A percentile compares a stretch with the other conserved stretches of the same genome.
Evolutionary conservation across 2,888 invertebrate species (phyloP).

Genomic region (Heterodera filipjevi): DNA sequence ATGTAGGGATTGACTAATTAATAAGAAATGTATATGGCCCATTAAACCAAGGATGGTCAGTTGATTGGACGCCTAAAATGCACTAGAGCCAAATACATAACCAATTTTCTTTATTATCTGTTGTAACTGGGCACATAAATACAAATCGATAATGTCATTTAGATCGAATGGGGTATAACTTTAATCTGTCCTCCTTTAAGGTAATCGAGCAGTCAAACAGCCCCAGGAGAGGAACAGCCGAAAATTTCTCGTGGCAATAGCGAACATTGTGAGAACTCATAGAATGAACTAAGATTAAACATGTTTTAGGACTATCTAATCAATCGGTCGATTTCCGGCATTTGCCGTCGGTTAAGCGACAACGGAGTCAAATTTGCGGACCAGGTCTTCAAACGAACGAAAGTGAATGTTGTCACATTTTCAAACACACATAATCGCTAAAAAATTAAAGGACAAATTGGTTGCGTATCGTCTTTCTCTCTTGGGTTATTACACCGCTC

Average conservation of each 20-base stretch:
- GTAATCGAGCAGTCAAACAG: slow-evolving; percentile 1
- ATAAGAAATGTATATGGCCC: no score
- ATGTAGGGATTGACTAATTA: no score
- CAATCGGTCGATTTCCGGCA: slow-evolving; percentile 50
- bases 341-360: slow-evolving; percentile 57
- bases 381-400: slow-evolving; percentile 56
- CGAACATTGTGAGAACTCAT: slow-evolving; percentile 48
- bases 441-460: slow-evolving; percentile 53
- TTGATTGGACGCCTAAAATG: no score
- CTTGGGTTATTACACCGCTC: slow-evolving; percentile 52
- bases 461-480: slow-evolving; percentile 50
- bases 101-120: no score
- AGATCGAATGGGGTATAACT: neutral
- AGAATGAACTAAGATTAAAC: neutral
- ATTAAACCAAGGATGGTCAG: no score
- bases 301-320: slow-evolving; percentile 51
- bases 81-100: no score
- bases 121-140: no score
- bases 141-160: no score
- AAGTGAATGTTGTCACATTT: slow-evolving; percentile 1
- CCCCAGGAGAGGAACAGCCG: slow-evolving; percentile 48
- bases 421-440: slow-evolving; percentile 28
- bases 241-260: slow-evolving; percentile 59
- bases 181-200: neutral
- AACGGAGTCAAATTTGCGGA: slow-evolving; percentile 59